Base-by-base conservation (phyloP, 2,888 invertebrate genomes). In the Vannuccia rotundouncinata region DNA sequence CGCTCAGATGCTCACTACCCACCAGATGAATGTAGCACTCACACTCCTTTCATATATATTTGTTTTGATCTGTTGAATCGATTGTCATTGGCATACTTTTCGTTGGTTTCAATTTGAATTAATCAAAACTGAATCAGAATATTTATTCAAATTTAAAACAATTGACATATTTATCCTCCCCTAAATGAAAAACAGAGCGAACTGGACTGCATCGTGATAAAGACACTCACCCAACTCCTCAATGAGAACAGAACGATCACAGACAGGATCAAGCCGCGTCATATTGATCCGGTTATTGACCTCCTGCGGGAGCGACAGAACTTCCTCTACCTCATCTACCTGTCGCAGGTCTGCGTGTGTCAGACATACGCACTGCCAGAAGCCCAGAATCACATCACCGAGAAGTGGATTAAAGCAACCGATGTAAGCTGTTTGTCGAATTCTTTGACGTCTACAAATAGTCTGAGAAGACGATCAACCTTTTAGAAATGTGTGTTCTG, bases 301-400 rank as follows among this genome's bases (percentile, higher is more conserved):
- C 29, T 82, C 59, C 77, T 30, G 1, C 22, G 29, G 17, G 78
- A 28, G 29, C 82, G 77, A 29, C 73, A 81, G 82, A 81, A 81
- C 73, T 82, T 82, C 60, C 82, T 82, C 5, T 81, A 82, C 45
- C 17, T 81, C 29, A 79, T 82, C 2, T 45, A 82, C 31, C 59
- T 81, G 74, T 60, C 79, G 22, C 60, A 74, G 17, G 66, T 82
- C 5, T 81, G 82, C 31, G 80, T 82, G 1, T 81, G 82, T 45
- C 82, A 81, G 22, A 82, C 78, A 1, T 28, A 73, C 13, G 80
- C 82, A 31, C 31, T 82, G 80, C n/a, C 45, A 5, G 80, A 82
- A n/a, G 82, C 82, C 28, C 82, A 81, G 73, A 59, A 82, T 22
- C 59, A 22, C 22, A 81, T 81, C 22, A 73, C 74, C 60, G 29